These are phyloP conservation scores for Carettochelys insculpta DNA, from an alignment of 2,113 vertebrate genomes.

Conservation along the genomic window DNA sequence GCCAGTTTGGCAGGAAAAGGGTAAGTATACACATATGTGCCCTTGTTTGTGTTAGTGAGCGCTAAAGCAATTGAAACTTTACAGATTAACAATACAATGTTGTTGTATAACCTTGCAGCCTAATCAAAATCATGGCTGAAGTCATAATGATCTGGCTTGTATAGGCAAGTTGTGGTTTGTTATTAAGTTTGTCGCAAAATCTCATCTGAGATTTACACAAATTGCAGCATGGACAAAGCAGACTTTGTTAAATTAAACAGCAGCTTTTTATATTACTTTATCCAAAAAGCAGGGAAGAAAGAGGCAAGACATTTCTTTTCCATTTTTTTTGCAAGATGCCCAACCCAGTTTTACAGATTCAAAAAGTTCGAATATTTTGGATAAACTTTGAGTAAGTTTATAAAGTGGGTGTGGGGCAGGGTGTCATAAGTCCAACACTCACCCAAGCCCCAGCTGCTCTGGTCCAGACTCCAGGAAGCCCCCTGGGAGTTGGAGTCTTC, in stretches of 20 bases:
- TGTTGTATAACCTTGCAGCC: neutral
- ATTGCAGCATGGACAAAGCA: neutral
- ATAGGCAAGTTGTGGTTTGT: neutral
- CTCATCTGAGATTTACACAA: slow-evolving; percentile 24
- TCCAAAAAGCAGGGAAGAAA: neutral
- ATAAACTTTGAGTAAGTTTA: neutral
- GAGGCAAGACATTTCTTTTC: neutral
- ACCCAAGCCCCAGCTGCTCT: too few relatives aligned
- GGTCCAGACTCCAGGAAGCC: too few relatives aligned
- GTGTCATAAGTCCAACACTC: too few relatives aligned
- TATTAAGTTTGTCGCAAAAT: neutral
- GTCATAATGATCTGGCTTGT: neutral
- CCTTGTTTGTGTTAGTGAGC: neutral
- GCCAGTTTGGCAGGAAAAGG: neutral
- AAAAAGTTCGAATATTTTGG: neutral
- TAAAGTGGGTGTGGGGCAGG: slow-evolving; percentile 21
- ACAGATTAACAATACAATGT: slow-evolving; percentile 34
- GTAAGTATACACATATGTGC: neutral
- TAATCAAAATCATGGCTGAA: neutral
- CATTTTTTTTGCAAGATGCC: neutral
- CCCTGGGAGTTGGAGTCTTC: too few relatives aligned
- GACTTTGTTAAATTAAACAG: neutral
- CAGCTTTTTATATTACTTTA: neutral
- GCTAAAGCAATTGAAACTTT: slow-evolving; percentile 7
- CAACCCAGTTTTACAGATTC: neutral